Evolutionary conservation across 92 coral and sea anemone genomes (phyloP).

Genomic region (Scolanthus callimorphus): DNA sequence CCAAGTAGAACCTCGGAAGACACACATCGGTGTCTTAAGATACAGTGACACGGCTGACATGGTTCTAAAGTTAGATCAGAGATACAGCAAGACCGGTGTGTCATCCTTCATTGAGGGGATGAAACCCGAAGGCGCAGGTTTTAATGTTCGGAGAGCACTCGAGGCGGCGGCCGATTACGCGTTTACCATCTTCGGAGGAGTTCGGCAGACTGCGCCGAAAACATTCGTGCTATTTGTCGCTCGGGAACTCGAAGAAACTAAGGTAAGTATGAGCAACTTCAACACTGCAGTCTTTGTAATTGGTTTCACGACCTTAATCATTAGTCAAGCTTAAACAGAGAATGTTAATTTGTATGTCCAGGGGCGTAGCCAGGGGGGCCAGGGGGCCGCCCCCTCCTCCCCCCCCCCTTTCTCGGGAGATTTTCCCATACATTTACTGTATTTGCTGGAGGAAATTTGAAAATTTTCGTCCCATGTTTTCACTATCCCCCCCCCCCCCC

Average conservation of each 20-base stretch:
- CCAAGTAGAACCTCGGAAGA: conserved; percentile 27
- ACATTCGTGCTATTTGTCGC: conserved; percentile 66
- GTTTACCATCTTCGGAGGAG: conserved; percentile 87
- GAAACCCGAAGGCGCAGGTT: conserved; percentile 27
- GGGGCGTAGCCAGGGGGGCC: too few relatives aligned
- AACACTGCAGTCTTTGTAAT: too few relatives aligned
- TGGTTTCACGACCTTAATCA: too few relatives aligned
- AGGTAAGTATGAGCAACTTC: too few relatives aligned
- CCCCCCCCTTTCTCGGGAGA: too few relatives aligned
- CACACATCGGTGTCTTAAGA: conserved; percentile 50
- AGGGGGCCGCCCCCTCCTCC: too few relatives aligned
- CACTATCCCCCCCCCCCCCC: too few relatives aligned
- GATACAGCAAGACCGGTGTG: conserved; percentile 7
- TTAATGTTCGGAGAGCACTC: conserved; percentile 42
- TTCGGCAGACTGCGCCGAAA: conserved; percentile 70
- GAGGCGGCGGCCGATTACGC: conserved; percentile 50
- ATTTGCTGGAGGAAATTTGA: too few relatives aligned
- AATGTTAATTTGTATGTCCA: too few relatives aligned
- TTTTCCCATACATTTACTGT: too few relatives aligned
- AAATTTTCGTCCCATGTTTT: too few relatives aligned
- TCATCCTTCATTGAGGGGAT: conserved; percentile 12
- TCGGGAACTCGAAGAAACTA: conserved; percentile 4
- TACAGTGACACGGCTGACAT: conserved; percentile 47
- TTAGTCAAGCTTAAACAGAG: too few relatives aligned
- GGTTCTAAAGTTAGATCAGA: conserved; percentile 30